phyloP scores from a whole-genome alignment of 2,113 vertebrate species.

The Mirounga angustirostris region DNA sequence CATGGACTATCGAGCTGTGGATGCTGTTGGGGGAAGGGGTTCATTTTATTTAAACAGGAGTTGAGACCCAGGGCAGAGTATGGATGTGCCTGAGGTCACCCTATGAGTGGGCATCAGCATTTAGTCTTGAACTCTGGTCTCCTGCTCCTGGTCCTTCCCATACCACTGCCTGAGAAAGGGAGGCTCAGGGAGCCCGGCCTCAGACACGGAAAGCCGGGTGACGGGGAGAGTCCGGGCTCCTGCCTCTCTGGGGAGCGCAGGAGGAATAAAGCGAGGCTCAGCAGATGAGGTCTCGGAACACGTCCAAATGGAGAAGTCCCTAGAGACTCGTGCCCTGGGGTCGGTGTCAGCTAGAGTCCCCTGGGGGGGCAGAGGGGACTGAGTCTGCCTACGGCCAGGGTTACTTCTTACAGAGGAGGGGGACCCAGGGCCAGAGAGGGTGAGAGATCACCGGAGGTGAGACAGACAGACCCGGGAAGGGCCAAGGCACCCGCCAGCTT shows the following conservation, averaged over 20 bases:
- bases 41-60: neutral
- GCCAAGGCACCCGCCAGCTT: neutral
- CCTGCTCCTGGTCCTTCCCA: neutral
- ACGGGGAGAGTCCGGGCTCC: neutral
- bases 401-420: neutral
- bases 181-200: neutral
- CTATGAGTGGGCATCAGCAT: neutral
- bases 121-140: neutral
- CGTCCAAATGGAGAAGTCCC: neutral
- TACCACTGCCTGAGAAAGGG: too few species aligned
- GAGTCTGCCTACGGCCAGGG: neutral
- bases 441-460: neutral
- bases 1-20: neutral
- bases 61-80: neutral
- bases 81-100: accelerated
- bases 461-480: accelerated
- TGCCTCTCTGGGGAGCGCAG: neutral
- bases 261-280: neutral
- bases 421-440: neutral
- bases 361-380: neutral
- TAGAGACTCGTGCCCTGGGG: neutral
- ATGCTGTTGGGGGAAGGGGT: neutral
- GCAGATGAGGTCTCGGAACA: neutral
- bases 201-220: neutral
- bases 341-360: neutral